Percentiles rank a stretch among this genome's conserved stretches.
These are phyloP conservation scores for Eupeodes corollae DNA, from an alignment of 1,140 invertebrate species.

Conservation along the genomic window DNA sequence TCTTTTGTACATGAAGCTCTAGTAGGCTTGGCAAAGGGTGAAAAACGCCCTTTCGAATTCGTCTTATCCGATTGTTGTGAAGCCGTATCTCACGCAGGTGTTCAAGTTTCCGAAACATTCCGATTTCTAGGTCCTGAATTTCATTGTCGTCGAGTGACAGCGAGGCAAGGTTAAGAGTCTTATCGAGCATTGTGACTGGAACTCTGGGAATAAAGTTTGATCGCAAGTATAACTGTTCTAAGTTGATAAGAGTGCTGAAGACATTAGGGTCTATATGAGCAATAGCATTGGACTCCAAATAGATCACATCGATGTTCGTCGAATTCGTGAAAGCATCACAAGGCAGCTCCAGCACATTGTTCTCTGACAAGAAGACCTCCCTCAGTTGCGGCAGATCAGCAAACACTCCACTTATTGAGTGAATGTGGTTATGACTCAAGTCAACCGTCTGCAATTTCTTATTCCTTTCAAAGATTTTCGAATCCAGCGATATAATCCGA, in stretches of 20 bases:
- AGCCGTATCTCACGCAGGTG: conserved; percentile 71
- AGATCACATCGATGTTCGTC: conserved; percentile 63
- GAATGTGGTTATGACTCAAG: conserved; percentile 78
- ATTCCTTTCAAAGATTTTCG: conserved; percentile 61
- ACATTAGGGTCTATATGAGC: conserved; percentile 59
- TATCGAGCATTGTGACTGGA: conserved; percentile 59
- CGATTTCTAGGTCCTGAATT: conserved; percentile 65
- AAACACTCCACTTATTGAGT: conserved; percentile 71
- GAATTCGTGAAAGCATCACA: conserved; percentile 71
- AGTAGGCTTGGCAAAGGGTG: conserved; percentile 64
- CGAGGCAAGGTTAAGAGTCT: conserved; percentile 62
- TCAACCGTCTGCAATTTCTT: conserved; percentile 67
- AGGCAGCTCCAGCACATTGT: conserved; percentile 76
- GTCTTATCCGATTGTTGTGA: conserved; percentile 70
- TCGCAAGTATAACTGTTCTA: conserved; percentile 73
- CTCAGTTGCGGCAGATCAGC: conserved; percentile 61
- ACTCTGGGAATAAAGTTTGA: conserved; percentile 74
- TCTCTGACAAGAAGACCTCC: conserved; percentile 77
- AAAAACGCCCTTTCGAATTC: conserved; percentile 67
- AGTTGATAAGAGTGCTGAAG: conserved; percentile 56
- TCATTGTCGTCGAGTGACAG: conserved; percentile 85
- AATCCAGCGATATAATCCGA: conserved; percentile 61
- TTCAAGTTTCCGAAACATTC: conserved; percentile 62
- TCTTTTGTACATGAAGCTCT: conserved; percentile 80
- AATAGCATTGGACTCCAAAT: conserved; percentile 80